These are phyloP conservation scores for Leptinotarsa undecemlineata DNA, from an alignment of 1,140 invertebrate species.

Conservation along the genomic window DNA sequence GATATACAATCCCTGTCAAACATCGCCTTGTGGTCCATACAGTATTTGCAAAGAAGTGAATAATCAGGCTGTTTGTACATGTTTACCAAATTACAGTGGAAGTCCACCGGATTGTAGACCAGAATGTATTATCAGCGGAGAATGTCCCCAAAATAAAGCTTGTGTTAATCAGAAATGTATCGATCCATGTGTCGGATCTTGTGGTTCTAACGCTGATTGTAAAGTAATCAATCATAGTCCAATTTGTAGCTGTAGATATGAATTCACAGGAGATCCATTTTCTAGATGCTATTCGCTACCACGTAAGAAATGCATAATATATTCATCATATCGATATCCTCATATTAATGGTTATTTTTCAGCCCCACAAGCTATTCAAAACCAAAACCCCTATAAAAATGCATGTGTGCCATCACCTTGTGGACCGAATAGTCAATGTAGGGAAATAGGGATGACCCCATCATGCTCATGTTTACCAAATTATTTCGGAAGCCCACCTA, in stretches of 20 bases:
- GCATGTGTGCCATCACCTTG: constrained; percentile 73
- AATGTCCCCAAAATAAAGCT: constrained; percentile 67
- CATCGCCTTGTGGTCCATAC: constrained; percentile 71
- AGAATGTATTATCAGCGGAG: constrained; percentile 67
- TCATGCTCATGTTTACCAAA: constrained; percentile 68
- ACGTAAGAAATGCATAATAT: constrained; percentile 50
- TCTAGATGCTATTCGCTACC: constrained; percentile 65
- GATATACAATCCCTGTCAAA: constrained; percentile 62
- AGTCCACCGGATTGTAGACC: constrained; percentile 65
- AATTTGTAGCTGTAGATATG: constrained; percentile 69
- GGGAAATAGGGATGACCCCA: constrained; percentile 62
- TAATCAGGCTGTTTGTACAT: constrained; percentile 66
- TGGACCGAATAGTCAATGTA: constrained; percentile 71
- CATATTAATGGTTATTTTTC: not conserved
- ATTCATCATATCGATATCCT: not conserved
- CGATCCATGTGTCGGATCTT: constrained; percentile 68
- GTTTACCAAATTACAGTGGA: constrained; percentile 65
- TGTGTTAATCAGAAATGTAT: constrained; percentile 69
- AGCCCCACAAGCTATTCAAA: not conserved
- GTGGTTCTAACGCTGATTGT: constrained; percentile 69
- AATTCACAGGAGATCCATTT: constrained; percentile 77
- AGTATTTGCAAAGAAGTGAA: constrained; percentile 65
- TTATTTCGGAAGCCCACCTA: constrained; percentile 68
- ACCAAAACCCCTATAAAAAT: constrained; percentile 56
- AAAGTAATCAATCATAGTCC: constrained; percentile 71